A percentile compares a stretch with the other conserved stretches of the same genome.
Evolutionary conservation across 2,888 invertebrate species (phyloP).

Genomic region (Neoascia interrupta): DNA sequence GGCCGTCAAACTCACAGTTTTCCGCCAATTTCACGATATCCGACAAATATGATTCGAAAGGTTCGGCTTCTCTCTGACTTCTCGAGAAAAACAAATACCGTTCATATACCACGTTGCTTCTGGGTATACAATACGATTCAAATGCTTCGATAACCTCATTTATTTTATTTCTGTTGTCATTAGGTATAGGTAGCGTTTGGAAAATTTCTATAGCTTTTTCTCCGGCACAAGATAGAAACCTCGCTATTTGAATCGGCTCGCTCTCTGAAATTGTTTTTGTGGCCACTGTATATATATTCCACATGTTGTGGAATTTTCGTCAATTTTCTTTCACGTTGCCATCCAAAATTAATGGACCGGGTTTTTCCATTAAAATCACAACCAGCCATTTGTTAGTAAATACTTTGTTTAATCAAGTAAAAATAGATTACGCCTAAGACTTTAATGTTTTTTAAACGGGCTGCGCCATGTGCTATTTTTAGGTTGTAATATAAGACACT

Average conservation of each 20-base stretch:
- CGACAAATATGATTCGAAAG: constrained; percentile 20
- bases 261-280: constrained; percentile 17
- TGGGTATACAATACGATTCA: constrained; percentile 16
- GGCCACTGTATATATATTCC: too few relatives aligned
- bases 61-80: constrained; percentile 12
- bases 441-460: too few relatives aligned
- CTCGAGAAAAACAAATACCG: constrained; percentile 17
- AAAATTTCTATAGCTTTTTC: constrained; percentile 37
- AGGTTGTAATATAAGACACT: too few relatives aligned
- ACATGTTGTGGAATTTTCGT: too few relatives aligned
- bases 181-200: constrained; percentile 4
- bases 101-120: constrained; percentile 27
- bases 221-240: constrained; percentile 31
- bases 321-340: too few relatives aligned
- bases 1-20: constrained; percentile 12
- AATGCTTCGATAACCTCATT: neutral
- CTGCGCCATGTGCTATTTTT: too few relatives aligned
- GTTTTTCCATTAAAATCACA: too few relatives aligned
- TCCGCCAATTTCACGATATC: constrained; percentile 17
- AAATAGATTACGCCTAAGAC: too few relatives aligned
- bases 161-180: constrained; percentile 10
- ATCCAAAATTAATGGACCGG: too few relatives aligned
- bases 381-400: too few relatives aligned
- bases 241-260: constrained; percentile 18
- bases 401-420: too few relatives aligned